Conservation (phyloP, 2,888 invertebrate genomes). For the Hydrotaea diabolus region DNA sequence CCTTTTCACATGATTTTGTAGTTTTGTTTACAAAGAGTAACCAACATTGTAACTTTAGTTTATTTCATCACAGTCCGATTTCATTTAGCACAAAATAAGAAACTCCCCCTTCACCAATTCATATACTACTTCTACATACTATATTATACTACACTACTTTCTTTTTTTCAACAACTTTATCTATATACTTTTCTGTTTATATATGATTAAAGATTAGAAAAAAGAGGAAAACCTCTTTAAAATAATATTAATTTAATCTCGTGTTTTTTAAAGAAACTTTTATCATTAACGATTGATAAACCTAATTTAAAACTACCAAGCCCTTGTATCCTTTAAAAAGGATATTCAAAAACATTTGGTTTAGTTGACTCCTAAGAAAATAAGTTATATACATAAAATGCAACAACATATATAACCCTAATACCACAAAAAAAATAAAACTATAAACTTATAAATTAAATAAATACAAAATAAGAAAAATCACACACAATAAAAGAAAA, state of each 20-base stretch:
- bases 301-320: conserved; percentile 8
- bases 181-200: conserved; percentile 31
- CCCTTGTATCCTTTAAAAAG: conserved; percentile 31
- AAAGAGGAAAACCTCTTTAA: conserved; percentile 28
- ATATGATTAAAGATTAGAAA: conserved; percentile 11
- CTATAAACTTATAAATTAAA: conserved; percentile 53
- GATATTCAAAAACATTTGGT: conserved; percentile 43
- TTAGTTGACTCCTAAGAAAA: conserved; percentile 49
- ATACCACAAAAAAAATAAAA: conserved; percentile 37
- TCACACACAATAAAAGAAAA: conserved; percentile 28
- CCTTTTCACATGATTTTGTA: no score
- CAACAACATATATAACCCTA: conserved; percentile 41
- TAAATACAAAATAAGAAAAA: conserved; percentile 38
- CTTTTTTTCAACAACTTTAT: background rate
- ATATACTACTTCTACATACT: conserved; percentile 6
- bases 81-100: no score
- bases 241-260: conserved; percentile 33
- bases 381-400: conserved; percentile 58
- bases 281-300: conserved; percentile 6
- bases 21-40: no score
- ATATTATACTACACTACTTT: conserved; percentile 13
- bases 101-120: background rate
- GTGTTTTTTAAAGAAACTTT: conserved; percentile 14
- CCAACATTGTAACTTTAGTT: no score
- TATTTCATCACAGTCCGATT: background rate